Percentiles rank a stretch among this genome's conserved stretches.
Evolutionary conservation across 1,140 invertebrate genomes (phyloP).

Genomic region (Vanessa atalanta): DNA sequence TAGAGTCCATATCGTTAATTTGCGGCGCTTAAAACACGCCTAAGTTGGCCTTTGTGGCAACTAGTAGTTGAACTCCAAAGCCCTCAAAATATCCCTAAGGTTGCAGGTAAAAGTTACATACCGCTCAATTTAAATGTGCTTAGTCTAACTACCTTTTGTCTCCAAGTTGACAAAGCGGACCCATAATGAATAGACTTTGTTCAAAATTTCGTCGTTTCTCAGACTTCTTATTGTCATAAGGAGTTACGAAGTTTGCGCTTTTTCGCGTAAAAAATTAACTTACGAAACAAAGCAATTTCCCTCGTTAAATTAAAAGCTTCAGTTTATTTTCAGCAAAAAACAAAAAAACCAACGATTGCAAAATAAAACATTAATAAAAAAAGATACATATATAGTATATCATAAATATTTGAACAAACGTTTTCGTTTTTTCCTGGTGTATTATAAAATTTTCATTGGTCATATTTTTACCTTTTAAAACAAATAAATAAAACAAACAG

Average conservation of each 20-base stretch:
- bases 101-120: constrained; percentile 17
- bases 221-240: background rate
- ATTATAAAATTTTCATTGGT: too few species aligned
- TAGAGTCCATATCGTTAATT: constrained; percentile 11
- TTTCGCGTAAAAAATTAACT: background rate
- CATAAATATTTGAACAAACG: too few species aligned
- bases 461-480: too few species aligned
- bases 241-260: background rate
- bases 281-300: background rate
- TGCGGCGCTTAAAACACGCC: constrained; percentile 1
- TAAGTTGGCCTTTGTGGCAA: background rate
- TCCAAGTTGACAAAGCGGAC: background rate
- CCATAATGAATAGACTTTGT: constrained; percentile 14
- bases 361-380: too few species aligned
- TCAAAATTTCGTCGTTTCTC: constrained; percentile 4
- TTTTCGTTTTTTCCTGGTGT: too few species aligned
- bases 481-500: too few species aligned
- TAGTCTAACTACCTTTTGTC: constrained; percentile 8
- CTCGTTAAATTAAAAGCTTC: background rate
- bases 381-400: too few species aligned
- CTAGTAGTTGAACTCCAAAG: constrained; percentile 13
- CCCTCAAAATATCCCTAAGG: constrained; percentile 4
- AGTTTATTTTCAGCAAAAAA: background rate
- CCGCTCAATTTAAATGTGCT: constrained; percentile 14
- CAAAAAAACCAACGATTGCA: too few species aligned